Base-by-base conservation (phyloP, 1,140 invertebrate genomes). In the Apis dorsata region DNA sequence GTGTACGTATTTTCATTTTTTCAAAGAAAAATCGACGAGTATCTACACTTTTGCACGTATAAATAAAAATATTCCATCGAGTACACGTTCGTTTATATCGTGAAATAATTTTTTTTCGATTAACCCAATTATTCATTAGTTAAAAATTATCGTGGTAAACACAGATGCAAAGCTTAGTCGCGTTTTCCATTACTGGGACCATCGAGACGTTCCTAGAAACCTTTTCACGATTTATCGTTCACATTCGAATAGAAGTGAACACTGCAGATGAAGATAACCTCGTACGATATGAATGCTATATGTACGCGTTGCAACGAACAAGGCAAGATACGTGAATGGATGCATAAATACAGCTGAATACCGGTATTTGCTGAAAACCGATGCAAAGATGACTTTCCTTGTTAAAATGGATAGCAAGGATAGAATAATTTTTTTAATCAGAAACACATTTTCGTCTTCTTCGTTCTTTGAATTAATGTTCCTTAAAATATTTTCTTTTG, bases 151-250 rank as follows among this genome's bases (percentile, higher is more conserved):
- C 72, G 34, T n/a, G 19, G 34, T 74, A 57, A 74, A 74, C 21
- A 49, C 28, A 12, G 8, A 10, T 2, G 13, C 21, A 28, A 4
- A 53, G 62, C 57, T 59, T 0, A 24, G 70, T 60, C 72, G 72
- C 17, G 57, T 60, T 74, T 74, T 74, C 72, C 57, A 74, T 74
- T 74, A 60, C 34, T 34, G 55, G 17, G 72, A n/a, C 72, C n/a
- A 74, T 60, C 55, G 72, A 74, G 57, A 49, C 72, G 34, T 74
- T 74, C 72, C 72, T 74, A 28, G 57, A 74, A 74, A 60, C 72
- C 72, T 60, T 60, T 74, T 74, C 72, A 60, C 72, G 72, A 74
- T 74, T 74, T 74, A 74, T 74, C 57, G 72, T 74, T 59, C 72
- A n/a, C 57, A 24, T 74, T 74, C 57, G 72, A 74, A 60, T 74